Conservation (phyloP, 2,888 invertebrate genomes). For the Leptopilina myrica region DNA sequence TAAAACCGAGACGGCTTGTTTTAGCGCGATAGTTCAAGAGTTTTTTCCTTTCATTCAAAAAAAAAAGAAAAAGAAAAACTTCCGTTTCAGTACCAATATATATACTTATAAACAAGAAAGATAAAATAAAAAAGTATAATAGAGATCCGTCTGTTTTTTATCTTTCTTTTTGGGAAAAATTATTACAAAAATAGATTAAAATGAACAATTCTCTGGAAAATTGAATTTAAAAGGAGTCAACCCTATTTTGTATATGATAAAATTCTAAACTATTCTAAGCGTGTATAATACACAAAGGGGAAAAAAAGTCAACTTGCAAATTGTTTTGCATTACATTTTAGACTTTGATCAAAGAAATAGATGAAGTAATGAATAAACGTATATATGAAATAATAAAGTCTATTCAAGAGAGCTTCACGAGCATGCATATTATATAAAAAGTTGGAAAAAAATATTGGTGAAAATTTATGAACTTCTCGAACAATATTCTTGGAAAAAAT, state of each 20-base stretch:
- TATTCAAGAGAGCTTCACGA: not conserved
- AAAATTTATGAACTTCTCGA: slow-evolving; percentile 16
- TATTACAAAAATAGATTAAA: no score
- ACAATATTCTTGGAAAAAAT: slow-evolving; percentile 11
- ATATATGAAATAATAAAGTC: not conserved
- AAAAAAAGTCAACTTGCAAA: no score
- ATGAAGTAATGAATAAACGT: not conserved
- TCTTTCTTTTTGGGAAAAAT: no score
- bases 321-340: not conserved
- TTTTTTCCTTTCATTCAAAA: slow-evolving; percentile 15
- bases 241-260: no score
- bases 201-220: no score
- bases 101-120: not conserved
- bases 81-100: not conserved
- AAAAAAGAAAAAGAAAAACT: not conserved
- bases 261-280: no score
- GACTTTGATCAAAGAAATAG: slow-evolving; percentile 11
- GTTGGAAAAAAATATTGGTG: not conserved
- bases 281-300: no score
- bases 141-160: no score
- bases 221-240: no score
- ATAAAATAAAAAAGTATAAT: not conserved
- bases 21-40: not conserved
- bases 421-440: not conserved
- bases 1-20: slow-evolving; percentile 19